Evolutionary conservation across 2,888 invertebrate genomes (phyloP).

Genomic region (Dorcus parallelipipedus): DNA sequence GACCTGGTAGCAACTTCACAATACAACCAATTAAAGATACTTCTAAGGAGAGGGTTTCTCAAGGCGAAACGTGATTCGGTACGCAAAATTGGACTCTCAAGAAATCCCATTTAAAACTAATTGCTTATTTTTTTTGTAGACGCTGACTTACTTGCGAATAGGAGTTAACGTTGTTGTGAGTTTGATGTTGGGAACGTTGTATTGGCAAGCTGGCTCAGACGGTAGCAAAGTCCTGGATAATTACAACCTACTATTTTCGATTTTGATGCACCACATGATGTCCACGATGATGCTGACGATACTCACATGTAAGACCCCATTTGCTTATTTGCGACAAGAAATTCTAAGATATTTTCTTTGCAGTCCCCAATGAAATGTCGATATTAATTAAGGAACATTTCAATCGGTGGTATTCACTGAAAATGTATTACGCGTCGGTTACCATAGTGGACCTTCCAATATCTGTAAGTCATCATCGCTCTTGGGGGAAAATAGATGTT

Average conservation of each 20-base stretch:
- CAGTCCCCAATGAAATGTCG: slow-evolving; percentile 79
- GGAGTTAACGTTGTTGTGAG: slow-evolving; percentile 73
- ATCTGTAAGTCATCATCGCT: slow-evolving; percentile 55
- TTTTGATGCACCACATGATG: slow-evolving; percentile 91
- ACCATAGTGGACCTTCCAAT: slow-evolving; percentile 76
- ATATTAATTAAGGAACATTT: slow-evolving; percentile 82
- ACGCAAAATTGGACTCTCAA: slow-evolving; percentile 2
- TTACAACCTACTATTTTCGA: slow-evolving; percentile 85
- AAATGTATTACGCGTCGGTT: slow-evolving; percentile 74
- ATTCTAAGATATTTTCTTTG: slow-evolving; percentile 32
- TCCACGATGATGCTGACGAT: slow-evolving; percentile 88
- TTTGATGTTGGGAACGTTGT: slow-evolving; percentile 72
- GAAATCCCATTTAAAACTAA: background rate
- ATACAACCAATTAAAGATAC: slow-evolving; percentile 66
- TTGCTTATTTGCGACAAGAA: background rate
- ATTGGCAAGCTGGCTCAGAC: slow-evolving; percentile 70
- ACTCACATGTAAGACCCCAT: slow-evolving; percentile 68
- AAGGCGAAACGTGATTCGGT: slow-evolving; percentile 71
- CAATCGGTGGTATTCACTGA: slow-evolving; percentile 84
- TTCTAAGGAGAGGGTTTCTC: slow-evolving; percentile 68
- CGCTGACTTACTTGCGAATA: slow-evolving; percentile 73
- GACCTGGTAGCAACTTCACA: slow-evolving; percentile 66
- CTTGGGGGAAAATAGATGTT: background rate
- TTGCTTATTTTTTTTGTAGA: slow-evolving; percentile 51
- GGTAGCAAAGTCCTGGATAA: slow-evolving; percentile 77